Evolutionary conservation across 2,797 vertebrate genomes (phyloP).

Genomic region (Pangasius larnaudii): DNA sequence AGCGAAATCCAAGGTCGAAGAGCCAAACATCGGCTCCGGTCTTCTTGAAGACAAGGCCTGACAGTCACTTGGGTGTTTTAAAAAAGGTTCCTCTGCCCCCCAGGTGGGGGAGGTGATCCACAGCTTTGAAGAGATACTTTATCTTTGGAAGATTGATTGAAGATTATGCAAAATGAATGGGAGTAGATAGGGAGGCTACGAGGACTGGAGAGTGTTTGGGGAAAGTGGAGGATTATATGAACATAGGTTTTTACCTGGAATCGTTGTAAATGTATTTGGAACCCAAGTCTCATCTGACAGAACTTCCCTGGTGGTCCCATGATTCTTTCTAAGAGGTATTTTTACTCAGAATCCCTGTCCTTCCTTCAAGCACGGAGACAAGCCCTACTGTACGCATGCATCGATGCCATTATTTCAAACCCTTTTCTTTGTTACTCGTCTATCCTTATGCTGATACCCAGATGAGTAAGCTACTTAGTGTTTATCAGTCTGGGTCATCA

Average conservation of each 20-base stretch:
- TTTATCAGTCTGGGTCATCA: neutral
- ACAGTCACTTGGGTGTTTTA: conserved; percentile 40
- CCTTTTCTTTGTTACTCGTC: neutral
- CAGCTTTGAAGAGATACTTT: conserved; percentile 4
- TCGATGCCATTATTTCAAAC: neutral
- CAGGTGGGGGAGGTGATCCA: neutral
- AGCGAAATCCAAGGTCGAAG: conserved; percentile 14
- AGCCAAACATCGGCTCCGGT: neutral
- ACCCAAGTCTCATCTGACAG: neutral
- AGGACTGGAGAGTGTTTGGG: neutral
- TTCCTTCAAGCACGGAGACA: neutral
- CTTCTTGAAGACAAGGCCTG: conserved; percentile 3
- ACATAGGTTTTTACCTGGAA: neutral
- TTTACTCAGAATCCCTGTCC: neutral
- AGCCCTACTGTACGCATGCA: neutral
- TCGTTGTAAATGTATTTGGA: neutral
- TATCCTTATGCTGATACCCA: neutral
- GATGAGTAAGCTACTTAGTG: neutral
- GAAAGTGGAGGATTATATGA: neutral
- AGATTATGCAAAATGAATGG: neutral
- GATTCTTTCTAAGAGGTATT: neutral
- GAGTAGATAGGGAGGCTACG: neutral
- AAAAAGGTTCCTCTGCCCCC: neutral
- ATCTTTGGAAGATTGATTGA: neutral
- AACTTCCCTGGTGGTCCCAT: neutral